Percentiles rank a stretch among this genome's conserved stretches.
Evolutionary conservation across 2,797 vertebrate species (phyloP).

Genomic region (Babyrousa celebensis): DNA sequence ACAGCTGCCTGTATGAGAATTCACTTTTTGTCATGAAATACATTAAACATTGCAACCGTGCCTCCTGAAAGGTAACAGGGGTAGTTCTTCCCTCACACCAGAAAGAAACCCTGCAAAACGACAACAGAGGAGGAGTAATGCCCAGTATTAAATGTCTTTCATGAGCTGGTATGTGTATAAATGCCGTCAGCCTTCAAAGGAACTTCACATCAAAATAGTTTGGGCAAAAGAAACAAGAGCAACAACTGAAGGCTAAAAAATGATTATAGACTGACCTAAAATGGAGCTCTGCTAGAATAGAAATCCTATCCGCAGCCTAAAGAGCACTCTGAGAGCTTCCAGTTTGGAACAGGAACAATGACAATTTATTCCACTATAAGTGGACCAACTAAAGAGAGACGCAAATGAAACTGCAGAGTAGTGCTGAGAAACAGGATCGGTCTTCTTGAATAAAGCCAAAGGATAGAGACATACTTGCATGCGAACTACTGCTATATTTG

Average conservation of each 20-base stretch:
- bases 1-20: neutral
- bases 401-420: neutral
- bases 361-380: neutral
- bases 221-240: neutral
- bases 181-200: neutral
- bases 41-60: slow-evolving; percentile 26
- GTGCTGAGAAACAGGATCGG: neutral
- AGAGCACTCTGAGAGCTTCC: neutral
- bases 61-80: neutral
- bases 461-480: slow-evolving; percentile 11
- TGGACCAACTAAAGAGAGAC: neutral
- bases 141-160: neutral
- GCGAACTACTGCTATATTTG: slow-evolving; percentile 64
- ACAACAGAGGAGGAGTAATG: neutral
- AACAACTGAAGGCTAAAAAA: neutral
- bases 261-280: neutral
- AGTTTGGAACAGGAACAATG: neutral
- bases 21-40: slow-evolving; percentile 39
- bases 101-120: neutral
- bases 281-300: neutral
- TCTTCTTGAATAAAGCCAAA: slow-evolving; percentile 69
- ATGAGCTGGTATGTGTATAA: neutral
- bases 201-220: neutral
- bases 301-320: neutral
- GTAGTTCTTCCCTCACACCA: neutral